Conservation (phyloP, 2,113 vertebrate species). For the Oreochromis niloticus region DNA sequence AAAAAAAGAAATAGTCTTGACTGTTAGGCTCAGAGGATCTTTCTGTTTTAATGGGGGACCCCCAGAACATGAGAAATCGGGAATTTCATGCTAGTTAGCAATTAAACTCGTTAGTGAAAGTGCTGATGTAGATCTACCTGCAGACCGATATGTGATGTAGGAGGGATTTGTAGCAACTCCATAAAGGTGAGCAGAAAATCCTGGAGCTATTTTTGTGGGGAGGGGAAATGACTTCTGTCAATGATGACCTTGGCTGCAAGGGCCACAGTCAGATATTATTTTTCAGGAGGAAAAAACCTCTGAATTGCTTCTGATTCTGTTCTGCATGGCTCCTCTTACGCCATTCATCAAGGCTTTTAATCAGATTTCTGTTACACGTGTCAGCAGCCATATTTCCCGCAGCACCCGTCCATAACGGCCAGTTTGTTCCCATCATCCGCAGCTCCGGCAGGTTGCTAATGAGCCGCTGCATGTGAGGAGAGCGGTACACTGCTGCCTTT, state of each 20-base stretch:
- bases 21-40: background rate
- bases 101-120: slow-evolving; percentile 39
- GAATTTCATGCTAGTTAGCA: slow-evolving; percentile 55
- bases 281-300: background rate
- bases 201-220: background rate
- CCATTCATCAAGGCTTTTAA: slow-evolving; percentile 65
- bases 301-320: background rate
- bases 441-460: slow-evolving; percentile 50
- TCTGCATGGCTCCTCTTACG: background rate
- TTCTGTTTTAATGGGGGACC: slow-evolving; percentile 8
- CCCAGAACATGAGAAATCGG: slow-evolving; percentile 60
- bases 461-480: slow-evolving; percentile 56
- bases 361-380: slow-evolving; percentile 72
- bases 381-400: slow-evolving; percentile 70
- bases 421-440: slow-evolving; percentile 76
- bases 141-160: background rate
- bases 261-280: background rate
- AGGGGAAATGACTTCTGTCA: background rate
- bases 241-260: background rate
- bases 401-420: slow-evolving; percentile 68
- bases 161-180: background rate
- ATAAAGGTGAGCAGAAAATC: background rate
- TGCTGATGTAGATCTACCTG: background rate
- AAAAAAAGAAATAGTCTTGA: background rate
- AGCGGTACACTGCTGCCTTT: slow-evolving; percentile 79